Conservation (phyloP, 2,888 invertebrate genomes). For the Scaptomyza polygonia region DNA sequence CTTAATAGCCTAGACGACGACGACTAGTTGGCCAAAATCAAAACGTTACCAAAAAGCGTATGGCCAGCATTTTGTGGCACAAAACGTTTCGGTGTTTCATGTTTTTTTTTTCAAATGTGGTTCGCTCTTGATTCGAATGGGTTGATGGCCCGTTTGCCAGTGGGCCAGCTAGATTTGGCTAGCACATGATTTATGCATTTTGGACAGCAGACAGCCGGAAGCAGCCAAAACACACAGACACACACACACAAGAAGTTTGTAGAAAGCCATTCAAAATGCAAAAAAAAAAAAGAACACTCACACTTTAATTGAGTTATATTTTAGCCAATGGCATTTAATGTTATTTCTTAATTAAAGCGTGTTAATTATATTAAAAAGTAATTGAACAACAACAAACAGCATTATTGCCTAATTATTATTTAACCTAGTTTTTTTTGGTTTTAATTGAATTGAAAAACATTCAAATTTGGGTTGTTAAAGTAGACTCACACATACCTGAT, state of each 20-base stretch:
- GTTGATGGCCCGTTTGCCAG: conserved; percentile 39
- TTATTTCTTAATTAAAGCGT: background rate
- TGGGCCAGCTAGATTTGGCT: conserved; percentile 35
- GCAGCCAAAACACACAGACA: conserved; percentile 11
- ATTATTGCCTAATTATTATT: too few relatives aligned
- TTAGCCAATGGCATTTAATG: background rate
- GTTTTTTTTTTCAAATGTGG: conserved; percentile 39
- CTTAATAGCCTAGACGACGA: too few relatives aligned
- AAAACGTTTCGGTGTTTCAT: conserved; percentile 58
- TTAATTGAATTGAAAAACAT: too few relatives aligned
- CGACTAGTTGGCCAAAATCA: conserved; percentile 41
- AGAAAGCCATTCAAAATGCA: conserved; percentile 28
- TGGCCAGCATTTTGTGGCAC: conserved; percentile 69
- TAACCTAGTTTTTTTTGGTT: too few relatives aligned
- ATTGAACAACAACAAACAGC: too few relatives aligned
- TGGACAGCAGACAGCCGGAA: conserved; percentile 25
- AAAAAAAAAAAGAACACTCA: background rate
- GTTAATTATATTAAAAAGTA: too few relatives aligned
- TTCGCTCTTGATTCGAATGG: conserved; percentile 45
- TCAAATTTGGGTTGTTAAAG: too few relatives aligned
- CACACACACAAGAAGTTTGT: conserved; percentile 7
- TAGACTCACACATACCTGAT: too few relatives aligned
- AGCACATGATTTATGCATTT: conserved; percentile 35
- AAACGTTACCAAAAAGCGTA: conserved; percentile 65
- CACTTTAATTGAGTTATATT: background rate